Percentiles rank a stretch among this genome's conserved stretches.
phyloP scores from a whole-genome alignment of 2,888 invertebrate species.

The Vanessa cardui region DNA sequence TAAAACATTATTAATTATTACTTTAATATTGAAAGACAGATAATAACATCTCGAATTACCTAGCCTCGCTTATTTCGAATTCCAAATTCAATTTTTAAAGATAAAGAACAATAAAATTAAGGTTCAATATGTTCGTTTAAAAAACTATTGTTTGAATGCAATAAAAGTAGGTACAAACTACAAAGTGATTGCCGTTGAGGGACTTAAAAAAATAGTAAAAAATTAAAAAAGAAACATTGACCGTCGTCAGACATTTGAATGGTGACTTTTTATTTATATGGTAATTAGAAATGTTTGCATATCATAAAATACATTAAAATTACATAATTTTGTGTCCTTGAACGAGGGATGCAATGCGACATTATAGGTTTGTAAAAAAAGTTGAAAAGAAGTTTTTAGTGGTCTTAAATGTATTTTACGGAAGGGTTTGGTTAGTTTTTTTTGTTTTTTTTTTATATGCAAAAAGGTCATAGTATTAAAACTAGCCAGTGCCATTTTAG shows the following conservation, averaged over 20 bases:
- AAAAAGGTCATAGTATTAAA: background rate
- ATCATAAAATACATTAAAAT: conserved; percentile 47
- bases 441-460: conserved; percentile 8
- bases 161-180: conserved; percentile 43
- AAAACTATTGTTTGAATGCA: conserved; percentile 37
- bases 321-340: conserved; percentile 19
- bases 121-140: conserved; percentile 7
- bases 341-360: conserved; percentile 17
- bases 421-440: background rate
- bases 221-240: conserved; percentile 35
- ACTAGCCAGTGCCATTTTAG: background rate
- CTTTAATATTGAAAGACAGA: no score
- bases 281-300: conserved; percentile 55
- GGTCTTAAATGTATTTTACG: conserved; percentile 11
- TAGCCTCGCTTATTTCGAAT: background rate
- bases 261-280: conserved; percentile 46
- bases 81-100: conserved; percentile 2
- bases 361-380: background rate
- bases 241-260: conserved; percentile 21
- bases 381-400: conserved; percentile 8
- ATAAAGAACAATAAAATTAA: conserved; percentile 7
- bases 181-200: conserved; percentile 9
- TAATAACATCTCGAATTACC: background rate
- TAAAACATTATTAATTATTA: no score
- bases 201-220: conserved; percentile 30